A percentile compares a stretch with the other conserved stretches of the same genome.
These are phyloP conservation scores for Ceratotherium simum DNA, from an alignment of 2,113 vertebrate genomes.

Conservation along the genomic window DNA sequence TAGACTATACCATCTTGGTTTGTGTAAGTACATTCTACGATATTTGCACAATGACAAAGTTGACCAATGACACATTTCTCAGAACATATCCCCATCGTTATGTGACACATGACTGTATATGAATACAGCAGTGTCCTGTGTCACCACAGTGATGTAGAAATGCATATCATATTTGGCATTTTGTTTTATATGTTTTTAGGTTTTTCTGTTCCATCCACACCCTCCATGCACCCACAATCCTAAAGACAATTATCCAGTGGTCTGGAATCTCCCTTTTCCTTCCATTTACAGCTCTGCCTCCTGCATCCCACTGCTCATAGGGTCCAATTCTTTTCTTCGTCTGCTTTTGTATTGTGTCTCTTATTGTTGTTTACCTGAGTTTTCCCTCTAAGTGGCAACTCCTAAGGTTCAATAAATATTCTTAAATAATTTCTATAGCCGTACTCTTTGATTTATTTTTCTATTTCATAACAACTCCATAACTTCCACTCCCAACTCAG, in stretches of 20 bases:
- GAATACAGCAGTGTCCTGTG: neutral
- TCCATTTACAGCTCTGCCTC: neutral
- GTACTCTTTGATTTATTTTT: neutral
- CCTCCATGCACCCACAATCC: accelerated
- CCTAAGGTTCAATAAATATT: neutral
- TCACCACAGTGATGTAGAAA: neutral
- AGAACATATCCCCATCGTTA: no score
- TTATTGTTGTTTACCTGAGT: neutral
- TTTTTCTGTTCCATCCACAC: no score
- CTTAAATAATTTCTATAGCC: neutral
- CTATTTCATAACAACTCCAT: neutral
- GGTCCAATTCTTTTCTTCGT: neutral
- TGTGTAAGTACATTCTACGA: no score
- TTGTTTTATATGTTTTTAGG: neutral
- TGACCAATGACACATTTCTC: no score
- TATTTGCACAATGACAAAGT: no score
- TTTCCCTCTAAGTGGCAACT: neutral
- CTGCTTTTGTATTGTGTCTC: neutral
- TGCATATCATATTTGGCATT: neutral
- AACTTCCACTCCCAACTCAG: neutral
- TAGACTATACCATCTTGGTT: no score
- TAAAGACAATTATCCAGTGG: neutral
- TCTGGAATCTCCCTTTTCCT: neutral
- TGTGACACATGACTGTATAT: no score
- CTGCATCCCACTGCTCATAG: neutral